phyloP scores from a whole-genome alignment of 2,888 invertebrate species.

The Phengaris arion region DNA sequence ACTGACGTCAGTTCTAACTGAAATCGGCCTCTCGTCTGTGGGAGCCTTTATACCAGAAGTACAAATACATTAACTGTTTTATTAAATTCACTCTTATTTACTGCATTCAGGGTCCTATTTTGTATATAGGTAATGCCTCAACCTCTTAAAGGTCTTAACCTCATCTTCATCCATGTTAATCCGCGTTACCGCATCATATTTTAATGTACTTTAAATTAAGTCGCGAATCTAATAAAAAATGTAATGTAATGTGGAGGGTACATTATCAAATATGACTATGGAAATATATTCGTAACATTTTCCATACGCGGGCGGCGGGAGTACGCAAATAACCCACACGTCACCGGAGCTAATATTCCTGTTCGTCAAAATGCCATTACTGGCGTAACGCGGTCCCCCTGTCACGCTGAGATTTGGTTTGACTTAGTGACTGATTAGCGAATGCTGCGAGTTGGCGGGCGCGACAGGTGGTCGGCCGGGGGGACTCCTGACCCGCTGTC shows the following conservation, averaged over 20 bases:
- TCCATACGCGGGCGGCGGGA: conserved; percentile 12
- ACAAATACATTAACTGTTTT: no score
- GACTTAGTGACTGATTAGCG: conserved; percentile 78
- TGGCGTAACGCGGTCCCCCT: conserved; percentile 44
- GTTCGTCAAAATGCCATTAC: conserved; percentile 72
- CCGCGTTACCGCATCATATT: not conserved
- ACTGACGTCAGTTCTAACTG: no score
- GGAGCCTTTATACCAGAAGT: no score
- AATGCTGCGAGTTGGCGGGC: conserved; percentile 63
- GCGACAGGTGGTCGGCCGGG: conserved; percentile 71
- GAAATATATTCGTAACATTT: conserved; percentile 20
- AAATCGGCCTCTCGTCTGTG: no score
- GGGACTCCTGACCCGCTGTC: conserved; percentile 60
- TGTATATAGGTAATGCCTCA: no score
- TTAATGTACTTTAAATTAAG: not conserved
- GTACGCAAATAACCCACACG: conserved; percentile 41
- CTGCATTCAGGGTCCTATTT: no score
- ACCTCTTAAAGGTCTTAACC: not conserved
- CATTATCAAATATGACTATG: conserved; percentile 20
- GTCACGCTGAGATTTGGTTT: conserved; percentile 68
- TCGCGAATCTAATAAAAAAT: conserved; percentile 4
- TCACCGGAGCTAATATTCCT: conserved; percentile 55
- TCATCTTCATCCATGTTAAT: not conserved
- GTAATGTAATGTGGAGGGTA: not conserved
- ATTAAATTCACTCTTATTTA: no score